Evolutionary conservation across 2,888 invertebrate species (phyloP), one percentile per base, ranked within the genome.

Genomic region (Dynastes grantii): DNA sequence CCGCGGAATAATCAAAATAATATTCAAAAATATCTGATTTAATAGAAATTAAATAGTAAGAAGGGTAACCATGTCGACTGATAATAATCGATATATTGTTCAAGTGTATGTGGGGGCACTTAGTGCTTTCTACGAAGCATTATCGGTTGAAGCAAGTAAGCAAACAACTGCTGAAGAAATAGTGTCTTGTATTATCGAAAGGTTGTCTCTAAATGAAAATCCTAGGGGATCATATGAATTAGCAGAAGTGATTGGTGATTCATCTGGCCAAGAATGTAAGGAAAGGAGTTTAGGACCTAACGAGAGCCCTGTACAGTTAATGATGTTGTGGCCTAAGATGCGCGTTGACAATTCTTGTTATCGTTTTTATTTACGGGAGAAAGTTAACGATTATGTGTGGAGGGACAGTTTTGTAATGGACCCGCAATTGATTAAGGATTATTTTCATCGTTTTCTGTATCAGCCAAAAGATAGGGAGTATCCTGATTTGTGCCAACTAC

Each of bases 381-480:
- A 96, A 89, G 94, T 95, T 84, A 93, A 93, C 81, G 96, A 96
- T 88, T 94, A 94, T 84, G 92, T 95, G 83, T 97, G 96, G 96
- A 92, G 95, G 86, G 96, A 97, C 88, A 94, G 94, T 87, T 96
- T 95, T 89, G 94, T 95, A 27, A 95, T 96, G 92, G 96, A 96
- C 88, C 96, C 97, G 68, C 97, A 98, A 90, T 92, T 97, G 81
- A 95, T 98, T 87, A 94, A 97, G 87, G 97, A 97, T 88, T 96
- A 96, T 89, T 98, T 96, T 89, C 94, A 96, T 88, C 92, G 96
- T 83, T 96, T 98, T 89, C 91, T 98, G 49, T 95, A 96, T 86
- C 97, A 98, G 89, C 97, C 97, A 22, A 94, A 95, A 87, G 96
- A 97, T 89, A 93, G 97, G 84, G 98, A 98, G 87, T 98, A 98